Evolutionary conservation across 1,140 invertebrate genomes (phyloP), one percentile per base, ranked within the genome.

Genomic region (Catajapyx aquilonaris): DNA sequence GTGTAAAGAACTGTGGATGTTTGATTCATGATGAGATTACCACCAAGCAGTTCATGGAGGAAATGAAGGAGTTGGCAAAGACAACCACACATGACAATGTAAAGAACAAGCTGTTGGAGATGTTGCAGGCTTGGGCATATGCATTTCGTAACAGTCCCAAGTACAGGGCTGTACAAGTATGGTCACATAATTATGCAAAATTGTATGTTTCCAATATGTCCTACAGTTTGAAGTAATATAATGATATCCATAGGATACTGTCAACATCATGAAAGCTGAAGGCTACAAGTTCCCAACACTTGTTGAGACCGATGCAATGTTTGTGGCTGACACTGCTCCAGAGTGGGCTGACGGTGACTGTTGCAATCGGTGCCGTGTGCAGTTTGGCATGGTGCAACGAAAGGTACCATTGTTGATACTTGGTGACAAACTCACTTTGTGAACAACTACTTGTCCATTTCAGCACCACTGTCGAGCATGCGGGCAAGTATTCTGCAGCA

Each of bases 231-330:
- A n/a, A n/a, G n/a, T n/a, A n/a, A n/a, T n/a, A n/a, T n/a, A n/a
- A n/a, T n/a, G n/a, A n/a, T n/a, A n/a, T 50, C 64, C 66, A 11
- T 57, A 91, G 74, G 90, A 97, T 54, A 84, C 81, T 11, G 73
- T 91, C 52, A 87, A 85, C 51, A 75, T 87, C 43, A 71, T 97
- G 66, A 94, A 91, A 64, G 70, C 81, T 31, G 88, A 95, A 67
- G 86, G 88, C 22, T 81, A 79, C 54, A 78, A 81, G 46, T 96
- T 99, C 59, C 91, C 91, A 4, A 61, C 71, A 34, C 59, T 96
- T 5, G 86, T 86, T 53, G 93, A 97, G 64, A 86, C 86, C 44
- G 94, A 98, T 59, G 93, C 93, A 15, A 97, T 98, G 93, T 98
- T 97, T 60, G 73, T 74, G 39, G 86, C 93, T 9, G 87, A 97